phyloP scores from a whole-genome alignment of 1,140 invertebrate genomes.

The Papilio xuthus region DNA sequence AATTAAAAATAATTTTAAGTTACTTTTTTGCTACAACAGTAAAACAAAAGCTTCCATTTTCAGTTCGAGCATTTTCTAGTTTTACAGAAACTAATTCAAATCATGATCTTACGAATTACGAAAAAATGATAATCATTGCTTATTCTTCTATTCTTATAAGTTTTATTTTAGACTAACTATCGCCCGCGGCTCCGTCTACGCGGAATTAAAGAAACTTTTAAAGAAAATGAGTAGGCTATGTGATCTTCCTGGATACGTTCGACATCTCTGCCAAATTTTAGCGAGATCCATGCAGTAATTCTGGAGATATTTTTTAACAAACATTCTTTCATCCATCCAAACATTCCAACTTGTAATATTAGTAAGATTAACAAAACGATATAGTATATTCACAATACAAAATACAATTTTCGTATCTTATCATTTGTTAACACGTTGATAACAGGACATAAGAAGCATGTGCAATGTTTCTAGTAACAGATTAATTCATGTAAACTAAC shows the following conservation, averaged over 20 bases:
- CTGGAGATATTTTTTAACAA: too few relatives aligned
- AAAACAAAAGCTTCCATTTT: background rate
- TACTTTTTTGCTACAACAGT: background rate
- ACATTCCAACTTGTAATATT: too few relatives aligned
- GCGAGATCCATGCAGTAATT: too few relatives aligned
- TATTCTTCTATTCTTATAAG: background rate
- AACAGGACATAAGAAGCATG: background rate
- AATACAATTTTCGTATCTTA: constrained; percentile 3
- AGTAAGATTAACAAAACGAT: background rate
- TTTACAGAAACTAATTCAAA: background rate
- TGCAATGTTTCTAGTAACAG: background rate
- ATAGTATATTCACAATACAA: background rate
- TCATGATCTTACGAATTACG: background rate
- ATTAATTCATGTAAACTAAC: background rate
- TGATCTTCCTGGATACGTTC: too few relatives aligned
- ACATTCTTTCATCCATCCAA: too few relatives aligned
- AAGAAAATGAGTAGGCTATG: too few relatives aligned
- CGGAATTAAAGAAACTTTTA: too few relatives aligned
- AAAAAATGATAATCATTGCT: background rate
- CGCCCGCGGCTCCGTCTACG: too few relatives aligned
- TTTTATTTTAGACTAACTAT: background rate
- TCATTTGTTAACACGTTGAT: background rate
- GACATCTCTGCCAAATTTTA: too few relatives aligned
- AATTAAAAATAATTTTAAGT: background rate
- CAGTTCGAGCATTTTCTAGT: background rate